Base-by-base conservation (phyloP, 2,113 vertebrate genomes). In the Anolis sagrei region DNA sequence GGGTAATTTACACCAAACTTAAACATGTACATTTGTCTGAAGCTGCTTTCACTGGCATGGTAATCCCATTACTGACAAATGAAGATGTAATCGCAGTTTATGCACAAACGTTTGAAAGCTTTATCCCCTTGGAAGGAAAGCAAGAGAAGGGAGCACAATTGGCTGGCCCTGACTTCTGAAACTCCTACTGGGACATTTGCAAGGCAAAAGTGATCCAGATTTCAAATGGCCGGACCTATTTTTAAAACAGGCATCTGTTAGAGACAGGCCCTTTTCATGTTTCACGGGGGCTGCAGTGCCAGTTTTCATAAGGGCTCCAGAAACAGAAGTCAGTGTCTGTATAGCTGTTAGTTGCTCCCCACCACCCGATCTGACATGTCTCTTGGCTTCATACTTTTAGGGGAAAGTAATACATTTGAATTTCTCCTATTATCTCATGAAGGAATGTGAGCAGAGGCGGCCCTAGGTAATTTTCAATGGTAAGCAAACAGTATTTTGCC, bases 61-160 rank as follows among this genome's bases (percentile, higher is more conserved):
- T 98, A 98, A 98, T 98, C 98, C 96, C 95, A 97, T 99, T 98
- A 97, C 79, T 84, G 91, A 91, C 96, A 96, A 97, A 98, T 98
- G 96, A 97, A 98, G 98, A 98, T 95, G 95, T 97, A 94, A 95
- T 96, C 97, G 78, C 92, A 93, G 94, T 96, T 95, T 95, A 95
- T 96, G 96, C 95, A 95, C 95, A 94, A 95, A 29, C 39, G 80
- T 95, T 96, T 93, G 92, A 95, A 95, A 92, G 92, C 95, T 95
- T 93, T 93, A 95, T 96, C 95, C 94, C 90, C 92, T 96, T 95
- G 94, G 91, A 83, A 83, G 87, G 81, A 91, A 92, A 91, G 93
- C 48, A 94, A 91, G 95, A 96, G 87, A 88, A 91, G 8, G 0
- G 18, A 92, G 90, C 90, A 87, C 93, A 92, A 94, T 94, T 95